Base-by-base conservation (phyloP, 2,797 vertebrate genomes). In the Synanceia verrucosa region DNA sequence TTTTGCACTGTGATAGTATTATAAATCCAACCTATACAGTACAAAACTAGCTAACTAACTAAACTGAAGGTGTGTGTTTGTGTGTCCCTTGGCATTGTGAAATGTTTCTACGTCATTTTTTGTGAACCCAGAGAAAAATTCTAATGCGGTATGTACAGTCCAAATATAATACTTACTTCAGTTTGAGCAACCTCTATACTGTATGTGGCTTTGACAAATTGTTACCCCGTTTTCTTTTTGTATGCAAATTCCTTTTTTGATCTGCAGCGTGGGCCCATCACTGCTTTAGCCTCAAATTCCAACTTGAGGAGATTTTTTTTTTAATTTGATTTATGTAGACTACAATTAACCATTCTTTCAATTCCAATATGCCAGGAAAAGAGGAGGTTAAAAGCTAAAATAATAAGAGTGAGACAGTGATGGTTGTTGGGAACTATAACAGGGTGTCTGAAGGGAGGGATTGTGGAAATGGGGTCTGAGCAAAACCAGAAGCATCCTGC, bases 1-100 rank as follows among this genome's bases (percentile, higher is more conserved):
- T 94, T 95, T 95, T 94, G 94, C 94, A 95, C 94, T 95, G 93
- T 94, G 94, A 95, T 94, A 92, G 93, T 94, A 94, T 93, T 92
- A 91, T 92, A 92, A 92, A 93, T 91, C 90, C 92, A 91, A 93
- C 93, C 90, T 94, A 92, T 93, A 94, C 93, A 93, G 93, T 94
- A 93, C 91, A 92, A 93, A 92, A 92, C 90, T 93, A 92, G 91
- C 91, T 93, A 93, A 94, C 90, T 91, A 92, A 94, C 88, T 92
- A 93, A 93, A 92, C 90, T 87, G 92, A 94, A 93, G 90, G 91
- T 90, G 92, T 94, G 92, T 93, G 91, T 94, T 91, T 93, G 93
- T 94, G 92, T 87, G 91, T 94, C 93, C 93, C 92, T 95, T 92
- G 94, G 91, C 93, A 92, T 95, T 93, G 94, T 95, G 93, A 94